A percentile compares a stretch with the other conserved stretches of the same genome.
These are phyloP conservation scores for Sipha flava DNA, from an alignment of 1,140 invertebrate species.

Conservation along the genomic window DNA sequence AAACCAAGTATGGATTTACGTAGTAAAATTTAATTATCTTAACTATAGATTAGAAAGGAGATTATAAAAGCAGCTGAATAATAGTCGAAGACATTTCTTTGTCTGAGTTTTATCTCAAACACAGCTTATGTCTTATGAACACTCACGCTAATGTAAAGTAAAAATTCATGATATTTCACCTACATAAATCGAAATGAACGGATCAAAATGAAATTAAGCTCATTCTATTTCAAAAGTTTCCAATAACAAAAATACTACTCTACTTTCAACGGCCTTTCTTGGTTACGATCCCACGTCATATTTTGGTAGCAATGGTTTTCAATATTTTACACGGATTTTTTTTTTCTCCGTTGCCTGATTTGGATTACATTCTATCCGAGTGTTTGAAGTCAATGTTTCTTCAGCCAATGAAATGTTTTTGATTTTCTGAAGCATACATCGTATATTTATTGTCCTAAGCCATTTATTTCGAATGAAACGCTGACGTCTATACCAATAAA, in stretches of 20 bases:
- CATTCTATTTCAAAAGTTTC: not conserved
- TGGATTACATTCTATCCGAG: not conserved
- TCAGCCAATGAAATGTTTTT: not conserved
- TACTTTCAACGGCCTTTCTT: not conserved
- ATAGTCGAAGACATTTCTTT: not conserved
- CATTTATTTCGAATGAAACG: slow-evolving; percentile 1
- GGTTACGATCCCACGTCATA: not conserved
- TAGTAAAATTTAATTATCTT: not conserved
- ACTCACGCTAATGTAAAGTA: not conserved
- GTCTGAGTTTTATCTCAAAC: not conserved
- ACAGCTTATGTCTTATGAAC: not conserved
- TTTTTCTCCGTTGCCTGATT: not conserved
- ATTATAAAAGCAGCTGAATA: not conserved
- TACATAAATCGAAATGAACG: not conserved
- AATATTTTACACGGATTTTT: not conserved
- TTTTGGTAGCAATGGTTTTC: not conserved
- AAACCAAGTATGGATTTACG: no score
- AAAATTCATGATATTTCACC: not conserved
- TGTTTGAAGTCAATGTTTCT: not conserved
- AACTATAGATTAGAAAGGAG: no score
- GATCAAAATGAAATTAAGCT: not conserved
- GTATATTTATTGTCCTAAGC: not conserved
- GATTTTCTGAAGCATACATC: not conserved
- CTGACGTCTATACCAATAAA: slow-evolving; percentile 13
- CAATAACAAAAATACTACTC: not conserved